Percentiles rank a stretch among this genome's conserved stretches.
Conservation (phyloP, 2,888 invertebrate genomes). For the Agrotis segetum region DNA sequence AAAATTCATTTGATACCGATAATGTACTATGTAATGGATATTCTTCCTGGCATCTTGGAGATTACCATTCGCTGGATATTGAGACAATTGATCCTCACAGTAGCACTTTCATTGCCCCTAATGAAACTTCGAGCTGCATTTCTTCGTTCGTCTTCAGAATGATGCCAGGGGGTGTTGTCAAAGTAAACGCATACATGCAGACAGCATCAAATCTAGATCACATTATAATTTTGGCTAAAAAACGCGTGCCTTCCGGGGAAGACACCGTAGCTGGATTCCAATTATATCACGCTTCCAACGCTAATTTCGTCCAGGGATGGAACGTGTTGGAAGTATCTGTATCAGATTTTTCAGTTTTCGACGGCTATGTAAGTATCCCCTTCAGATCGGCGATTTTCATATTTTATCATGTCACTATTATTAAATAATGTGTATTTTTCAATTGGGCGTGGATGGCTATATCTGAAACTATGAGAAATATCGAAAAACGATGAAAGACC, state of each 20-base stretch:
- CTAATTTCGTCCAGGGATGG: slow-evolving; percentile 68
- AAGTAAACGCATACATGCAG: slow-evolving; percentile 71
- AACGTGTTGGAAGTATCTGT: slow-evolving; percentile 65
- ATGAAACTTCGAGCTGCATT: slow-evolving; percentile 68
- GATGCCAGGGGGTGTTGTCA: slow-evolving; percentile 68
- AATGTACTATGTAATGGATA: slow-evolving; percentile 66
- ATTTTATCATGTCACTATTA: not conserved
- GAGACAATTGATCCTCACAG: slow-evolving; percentile 66
- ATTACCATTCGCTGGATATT: slow-evolving; percentile 66
- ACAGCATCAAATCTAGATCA: slow-evolving; percentile 64
- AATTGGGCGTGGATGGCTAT: too few species aligned
- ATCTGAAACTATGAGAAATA: too few species aligned
- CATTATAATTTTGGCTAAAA: slow-evolving; percentile 70
- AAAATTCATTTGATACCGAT: slow-evolving; percentile 63
- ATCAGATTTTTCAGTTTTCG: slow-evolving; percentile 62
- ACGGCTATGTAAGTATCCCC: slow-evolving; percentile 69
- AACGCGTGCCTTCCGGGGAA: slow-evolving; percentile 51
- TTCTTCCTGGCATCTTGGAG: slow-evolving; percentile 69
- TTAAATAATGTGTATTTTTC: too few species aligned
- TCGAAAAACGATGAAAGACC: too few species aligned
- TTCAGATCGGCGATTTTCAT: not conserved
- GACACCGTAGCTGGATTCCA: slow-evolving; percentile 69
- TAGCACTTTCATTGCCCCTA: slow-evolving; percentile 69
- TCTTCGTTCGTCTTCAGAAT: slow-evolving; percentile 71
- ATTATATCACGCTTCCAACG: slow-evolving; percentile 65